Evolutionary conservation across 2,113 vertebrate genomes (phyloP), one percentile per base, ranked within the genome.

Genomic region (Struthio camelus): DNA sequence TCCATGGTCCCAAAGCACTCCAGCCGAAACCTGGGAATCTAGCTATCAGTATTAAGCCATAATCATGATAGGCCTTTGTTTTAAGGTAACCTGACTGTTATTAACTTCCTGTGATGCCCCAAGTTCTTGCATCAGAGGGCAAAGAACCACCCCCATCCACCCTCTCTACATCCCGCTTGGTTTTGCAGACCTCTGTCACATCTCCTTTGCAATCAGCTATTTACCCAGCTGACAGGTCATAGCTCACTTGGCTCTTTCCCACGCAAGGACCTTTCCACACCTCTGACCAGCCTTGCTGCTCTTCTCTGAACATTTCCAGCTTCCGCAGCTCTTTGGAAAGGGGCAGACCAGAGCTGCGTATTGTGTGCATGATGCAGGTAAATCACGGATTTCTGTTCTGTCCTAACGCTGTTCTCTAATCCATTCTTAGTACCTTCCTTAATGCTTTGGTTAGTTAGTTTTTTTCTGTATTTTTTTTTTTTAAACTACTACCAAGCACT

Each of bases 401-500:
- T 14, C 62, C 13, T 1, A 42, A 17, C 53, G 30, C 4, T 0
- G 6, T 8, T 78, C 40, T 36, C 58, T 54, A 27, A 22, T 67
- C 65, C 69, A 14, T 8, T 13, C 75, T 30, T 3, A 65, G 48
- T 3, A 53, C 9, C 3, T 30, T 44, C n/a, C 48, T 36, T 48
- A 30, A 4, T 4, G 23, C 24, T 81, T 62, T 5, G 32, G 6
- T 23, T 22, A 6, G 2, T 67, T 16, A 10, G 15, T 34, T 51
- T 85, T 65, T 25, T 20, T 34, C n/a, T n/a, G n/a, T n/a, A n/a
- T n/a, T n/a, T n/a, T n/a, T n/a, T n/a, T n/a, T n/a, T n/a, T n/a
- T n/a, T n/a, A n/a, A n/a, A 36, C 13, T 25, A 28, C 67, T 64
- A 2, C 42, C 23, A 32, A 84, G 27, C 0, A 0, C 34, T 0